A percentile compares a stretch with the other conserved stretches of the same genome.
phyloP scores from a whole-genome alignment of 2,888 invertebrate species.

The Podabrus alpinus region DNA sequence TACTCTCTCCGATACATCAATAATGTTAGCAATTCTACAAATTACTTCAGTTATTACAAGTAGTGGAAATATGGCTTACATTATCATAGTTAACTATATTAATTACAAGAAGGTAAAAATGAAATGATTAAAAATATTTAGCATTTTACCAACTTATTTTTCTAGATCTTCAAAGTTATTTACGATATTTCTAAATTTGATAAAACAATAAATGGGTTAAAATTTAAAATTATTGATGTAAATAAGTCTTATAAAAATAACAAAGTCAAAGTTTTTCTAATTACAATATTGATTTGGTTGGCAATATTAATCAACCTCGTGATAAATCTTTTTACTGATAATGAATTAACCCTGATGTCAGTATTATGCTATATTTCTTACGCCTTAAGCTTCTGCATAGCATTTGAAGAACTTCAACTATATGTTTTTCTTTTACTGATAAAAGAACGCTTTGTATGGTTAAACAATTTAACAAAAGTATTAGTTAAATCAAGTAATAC shows the following conservation, averaged over 20 bases:
- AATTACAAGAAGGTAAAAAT: background rate
- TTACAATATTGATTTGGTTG: background rate
- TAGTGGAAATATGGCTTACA: background rate
- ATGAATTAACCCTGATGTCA: background rate
- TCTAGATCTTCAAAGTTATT: background rate
- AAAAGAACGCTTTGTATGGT: conserved; percentile 6
- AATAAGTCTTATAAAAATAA: background rate
- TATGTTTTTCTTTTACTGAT: background rate
- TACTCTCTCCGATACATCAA: background rate
- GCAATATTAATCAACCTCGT: background rate
- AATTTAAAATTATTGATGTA: background rate
- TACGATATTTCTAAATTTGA: background rate
- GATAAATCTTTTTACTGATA: background rate
- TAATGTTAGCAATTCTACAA: background rate
- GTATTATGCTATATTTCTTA: background rate
- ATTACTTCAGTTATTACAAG: background rate
- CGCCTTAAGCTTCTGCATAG: background rate
- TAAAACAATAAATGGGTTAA: background rate
- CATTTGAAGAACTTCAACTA: background rate
- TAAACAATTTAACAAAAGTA: background rate
- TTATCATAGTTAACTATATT: background rate
- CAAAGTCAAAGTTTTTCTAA: background rate
- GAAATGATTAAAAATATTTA: background rate
- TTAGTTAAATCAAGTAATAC: background rate
- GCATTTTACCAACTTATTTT: background rate